Conservation (phyloP, 1,140 invertebrate species). For the Pararge aegeria region DNA sequence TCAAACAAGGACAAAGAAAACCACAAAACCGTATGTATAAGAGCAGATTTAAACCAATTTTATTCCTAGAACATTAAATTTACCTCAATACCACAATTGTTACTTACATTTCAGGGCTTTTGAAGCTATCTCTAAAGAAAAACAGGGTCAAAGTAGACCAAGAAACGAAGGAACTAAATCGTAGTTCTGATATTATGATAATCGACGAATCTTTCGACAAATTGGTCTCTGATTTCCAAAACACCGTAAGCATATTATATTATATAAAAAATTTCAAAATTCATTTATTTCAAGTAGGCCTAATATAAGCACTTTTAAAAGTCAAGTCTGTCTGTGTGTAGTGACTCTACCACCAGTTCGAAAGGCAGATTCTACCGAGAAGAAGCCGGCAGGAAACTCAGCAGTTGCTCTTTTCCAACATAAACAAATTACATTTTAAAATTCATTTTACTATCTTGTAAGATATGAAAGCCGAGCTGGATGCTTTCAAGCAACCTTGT, state of each 20-base stretch:
- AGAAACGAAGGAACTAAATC: conserved; percentile 38
- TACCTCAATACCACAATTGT: not conserved
- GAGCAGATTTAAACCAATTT: not conserved
- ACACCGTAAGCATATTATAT: conserved; percentile 43
- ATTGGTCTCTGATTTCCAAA: conserved; percentile 43
- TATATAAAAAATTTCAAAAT: no score
- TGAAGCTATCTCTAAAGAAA: conserved; percentile 63
- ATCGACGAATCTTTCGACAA: conserved; percentile 66
- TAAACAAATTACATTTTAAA: no score
- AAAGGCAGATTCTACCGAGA: no score
- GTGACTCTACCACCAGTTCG: no score
- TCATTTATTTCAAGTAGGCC: no score
- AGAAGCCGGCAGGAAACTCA: no score
- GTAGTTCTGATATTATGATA: conserved; percentile 53
- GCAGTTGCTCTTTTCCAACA: no score
- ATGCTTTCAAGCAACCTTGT: no score
- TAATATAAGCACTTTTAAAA: no score
- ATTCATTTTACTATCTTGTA: no score
- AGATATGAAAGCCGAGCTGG: no score
- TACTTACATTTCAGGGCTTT: conserved; percentile 43
- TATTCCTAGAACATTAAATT: not conserved
- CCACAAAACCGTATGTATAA: conserved; percentile 50
- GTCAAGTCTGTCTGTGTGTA: no score
- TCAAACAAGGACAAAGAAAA: conserved; percentile 32
- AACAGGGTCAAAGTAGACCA: conserved; percentile 40